Evolutionary conservation across 1,140 invertebrate species (phyloP).

Genomic region (Heliconius hermathena): DNA sequence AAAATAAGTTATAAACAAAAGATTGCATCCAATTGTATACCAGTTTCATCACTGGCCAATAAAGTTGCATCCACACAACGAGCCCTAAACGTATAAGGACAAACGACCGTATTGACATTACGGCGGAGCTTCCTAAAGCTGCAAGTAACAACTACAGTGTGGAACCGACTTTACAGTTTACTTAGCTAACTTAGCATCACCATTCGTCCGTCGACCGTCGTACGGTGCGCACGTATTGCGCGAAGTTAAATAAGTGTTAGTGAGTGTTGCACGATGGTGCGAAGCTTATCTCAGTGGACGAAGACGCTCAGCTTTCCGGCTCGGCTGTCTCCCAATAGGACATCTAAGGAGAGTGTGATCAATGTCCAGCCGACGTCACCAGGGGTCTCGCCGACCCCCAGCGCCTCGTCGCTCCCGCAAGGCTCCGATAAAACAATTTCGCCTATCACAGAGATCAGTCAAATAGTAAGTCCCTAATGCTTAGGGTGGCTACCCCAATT

Average conservation of each 20-base stretch:
- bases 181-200: neutral
- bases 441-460: slow-evolving; percentile 84
- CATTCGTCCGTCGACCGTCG: slow-evolving; percentile 65
- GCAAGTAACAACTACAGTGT: slow-evolving; percentile 28
- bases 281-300: slow-evolving; percentile 92
- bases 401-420: slow-evolving; percentile 77
- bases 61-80: slow-evolving; percentile 12
- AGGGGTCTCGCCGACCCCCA: slow-evolving; percentile 78
- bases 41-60: slow-evolving; percentile 37
- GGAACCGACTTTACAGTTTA: neutral
- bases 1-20: slow-evolving; percentile 67
- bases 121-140: neutral
- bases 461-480: slow-evolving; percentile 82
- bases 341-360: slow-evolving; percentile 86
- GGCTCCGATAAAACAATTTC: slow-evolving; percentile 77
- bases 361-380: slow-evolving; percentile 79
- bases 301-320: slow-evolving; percentile 93
- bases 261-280: slow-evolving; percentile 86
- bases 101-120: neutral
- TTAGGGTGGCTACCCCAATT: slow-evolving; percentile 41
- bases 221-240: slow-evolving; percentile 58
- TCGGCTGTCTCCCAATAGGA: slow-evolving; percentile 89
- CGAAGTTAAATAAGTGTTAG: slow-evolving; percentile 63
- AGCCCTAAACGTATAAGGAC: neutral
- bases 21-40: slow-evolving; percentile 55